These are phyloP conservation scores for Cyprinodon brontotheroides DNA, from an alignment of 2,113 vertebrate genomes.

Conservation along the genomic window DNA sequence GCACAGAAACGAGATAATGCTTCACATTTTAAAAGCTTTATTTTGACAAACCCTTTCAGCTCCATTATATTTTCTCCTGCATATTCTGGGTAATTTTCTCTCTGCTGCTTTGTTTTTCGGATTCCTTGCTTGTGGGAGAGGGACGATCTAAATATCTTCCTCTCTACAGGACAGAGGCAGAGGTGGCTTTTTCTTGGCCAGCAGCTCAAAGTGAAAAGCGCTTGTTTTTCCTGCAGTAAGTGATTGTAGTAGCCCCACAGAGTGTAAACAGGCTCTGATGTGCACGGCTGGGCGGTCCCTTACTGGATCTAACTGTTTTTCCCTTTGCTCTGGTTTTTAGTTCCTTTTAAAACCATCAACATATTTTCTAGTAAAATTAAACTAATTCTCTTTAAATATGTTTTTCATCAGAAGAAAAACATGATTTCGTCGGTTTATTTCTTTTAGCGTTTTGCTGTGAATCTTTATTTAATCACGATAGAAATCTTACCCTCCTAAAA, in stretches of 20 bases:
- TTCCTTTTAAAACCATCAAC: conserved; percentile 25
- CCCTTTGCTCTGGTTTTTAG: conserved; percentile 63
- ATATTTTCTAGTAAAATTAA: not conserved
- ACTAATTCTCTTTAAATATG: not conserved
- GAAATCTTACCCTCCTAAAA: too few species aligned
- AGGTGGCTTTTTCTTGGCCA: conserved; percentile 76
- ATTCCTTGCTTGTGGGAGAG: conserved; percentile 54
- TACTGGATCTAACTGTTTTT: conserved; percentile 49
- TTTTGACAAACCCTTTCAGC: conserved; percentile 33
- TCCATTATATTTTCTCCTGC: conserved; percentile 56
- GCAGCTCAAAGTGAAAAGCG: conserved; percentile 65
- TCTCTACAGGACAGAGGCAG: conserved; percentile 48
- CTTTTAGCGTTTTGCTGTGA: not conserved
- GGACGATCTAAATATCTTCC: conserved; percentile 38
- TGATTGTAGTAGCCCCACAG: conserved; percentile 70
- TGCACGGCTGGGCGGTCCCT: conserved; percentile 39
- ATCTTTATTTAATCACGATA: not conserved
- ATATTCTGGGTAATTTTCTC: conserved; percentile 42
- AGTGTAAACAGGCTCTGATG: conserved; percentile 73
- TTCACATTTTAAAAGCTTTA: conserved; percentile 40
- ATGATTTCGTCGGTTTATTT: not conserved
- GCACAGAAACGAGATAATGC: conserved; percentile 22
- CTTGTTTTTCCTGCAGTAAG: conserved; percentile 77
- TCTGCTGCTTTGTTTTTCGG: conserved; percentile 56
- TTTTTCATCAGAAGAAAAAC: not conserved